phyloP scores from a whole-genome alignment of 1,140 invertebrate genomes.

The Drosophila kikkawai region DNA sequence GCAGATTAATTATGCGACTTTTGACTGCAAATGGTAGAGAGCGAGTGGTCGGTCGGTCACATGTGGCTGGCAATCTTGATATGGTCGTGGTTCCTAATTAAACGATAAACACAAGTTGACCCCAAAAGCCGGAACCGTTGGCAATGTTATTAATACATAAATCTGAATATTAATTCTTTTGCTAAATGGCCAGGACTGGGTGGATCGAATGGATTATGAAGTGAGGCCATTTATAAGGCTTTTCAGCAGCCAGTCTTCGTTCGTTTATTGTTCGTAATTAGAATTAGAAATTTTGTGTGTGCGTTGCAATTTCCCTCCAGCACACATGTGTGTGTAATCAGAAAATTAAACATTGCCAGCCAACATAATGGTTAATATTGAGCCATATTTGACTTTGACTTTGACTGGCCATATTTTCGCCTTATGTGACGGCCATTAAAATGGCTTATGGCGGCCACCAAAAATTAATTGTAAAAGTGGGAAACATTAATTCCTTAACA shows the following conservation, averaged over 20 bases:
- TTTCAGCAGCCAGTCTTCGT: constrained; percentile 55
- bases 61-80: constrained; percentile 59
- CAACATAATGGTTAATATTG: constrained; percentile 66
- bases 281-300: constrained; percentile 79
- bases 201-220: constrained; percentile 68
- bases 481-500: background rate
- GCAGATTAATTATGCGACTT: constrained; percentile 80
- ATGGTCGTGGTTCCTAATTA: constrained; percentile 65
- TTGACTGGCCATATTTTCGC: constrained; percentile 56
- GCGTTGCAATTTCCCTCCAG: constrained; percentile 43
- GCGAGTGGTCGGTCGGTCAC: constrained; percentile 24
- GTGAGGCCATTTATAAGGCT: constrained; percentile 62
- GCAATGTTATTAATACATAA: constrained; percentile 79
- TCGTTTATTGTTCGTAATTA: constrained; percentile 77
- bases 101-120: constrained; percentile 78
- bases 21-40: constrained; percentile 48
- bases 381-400: constrained; percentile 50
- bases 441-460: constrained; percentile 37
- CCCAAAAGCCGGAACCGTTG: constrained; percentile 31
- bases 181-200: constrained; percentile 15
- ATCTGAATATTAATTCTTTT: constrained; percentile 77
- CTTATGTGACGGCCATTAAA: constrained; percentile 68
- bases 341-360: constrained; percentile 69
- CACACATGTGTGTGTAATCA: constrained; percentile 63
- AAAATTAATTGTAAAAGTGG: constrained; percentile 47